Percentiles rank a stretch among this genome's conserved stretches.
These are phyloP conservation scores for Archaeoteleia sp. DNA, from an alignment of 2,888 invertebrate species.

Conservation along the genomic window DNA sequence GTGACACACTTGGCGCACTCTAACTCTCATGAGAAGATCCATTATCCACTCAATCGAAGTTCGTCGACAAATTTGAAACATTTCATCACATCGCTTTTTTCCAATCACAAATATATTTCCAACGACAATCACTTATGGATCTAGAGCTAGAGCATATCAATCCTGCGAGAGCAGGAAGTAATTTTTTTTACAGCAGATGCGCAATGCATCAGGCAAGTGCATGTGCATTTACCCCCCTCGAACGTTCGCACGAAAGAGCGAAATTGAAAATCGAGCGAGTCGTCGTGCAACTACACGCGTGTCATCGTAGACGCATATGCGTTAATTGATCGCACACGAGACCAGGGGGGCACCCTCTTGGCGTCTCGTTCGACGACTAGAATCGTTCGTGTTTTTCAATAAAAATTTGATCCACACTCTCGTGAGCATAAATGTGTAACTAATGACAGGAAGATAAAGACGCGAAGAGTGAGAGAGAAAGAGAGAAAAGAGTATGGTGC, in stretches of 20 bases:
- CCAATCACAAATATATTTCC: no score
- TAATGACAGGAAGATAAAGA: slow-evolving; percentile 38
- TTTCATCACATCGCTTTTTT: no score
- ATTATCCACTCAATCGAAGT: no score
- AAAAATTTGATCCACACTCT: slow-evolving; percentile 48
- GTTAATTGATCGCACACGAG: not conserved
- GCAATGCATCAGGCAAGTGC: slow-evolving; percentile 45
- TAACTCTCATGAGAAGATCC: no score
- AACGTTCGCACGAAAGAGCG: not conserved
- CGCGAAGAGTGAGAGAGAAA: slow-evolving; percentile 23
- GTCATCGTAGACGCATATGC: slow-evolving; percentile 44
- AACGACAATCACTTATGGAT: no score
- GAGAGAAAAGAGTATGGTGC: slow-evolving; percentile 41
- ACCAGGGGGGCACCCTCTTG: not conserved
- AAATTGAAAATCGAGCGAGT: slow-evolving; percentile 43
- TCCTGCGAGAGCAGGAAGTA: slow-evolving; percentile 12
- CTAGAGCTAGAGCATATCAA: slow-evolving; percentile 3
- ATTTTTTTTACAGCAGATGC: slow-evolving; percentile 34
- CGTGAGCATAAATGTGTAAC: slow-evolving; percentile 30
- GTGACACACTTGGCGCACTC: no score
- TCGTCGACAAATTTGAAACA: no score
- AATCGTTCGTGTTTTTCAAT: slow-evolving; percentile 46
- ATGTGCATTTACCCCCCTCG: slow-evolving; percentile 34
- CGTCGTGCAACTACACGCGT: slow-evolving; percentile 37
- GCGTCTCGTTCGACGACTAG: slow-evolving; percentile 36